Evolutionary conservation across 2,113 vertebrate genomes (phyloP).

Genomic region (Tragulus kanchil): DNA sequence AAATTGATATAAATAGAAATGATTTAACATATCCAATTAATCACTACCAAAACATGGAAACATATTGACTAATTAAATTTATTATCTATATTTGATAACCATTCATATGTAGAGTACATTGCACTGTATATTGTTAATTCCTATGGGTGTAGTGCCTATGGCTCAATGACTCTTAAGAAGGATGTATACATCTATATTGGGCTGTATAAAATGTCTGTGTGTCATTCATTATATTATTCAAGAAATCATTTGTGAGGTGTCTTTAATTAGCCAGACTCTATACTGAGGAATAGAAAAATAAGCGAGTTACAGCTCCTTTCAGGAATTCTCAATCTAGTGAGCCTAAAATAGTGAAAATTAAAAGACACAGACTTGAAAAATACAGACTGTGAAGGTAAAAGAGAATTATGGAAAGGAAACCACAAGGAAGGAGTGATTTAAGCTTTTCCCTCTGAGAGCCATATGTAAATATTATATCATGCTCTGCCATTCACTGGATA

Average conservation of each 20-base stretch:
- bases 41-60: neutral
- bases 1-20: neutral
- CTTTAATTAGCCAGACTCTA: neutral
- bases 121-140: neutral
- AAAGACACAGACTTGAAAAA: conserved; percentile 16
- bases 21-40: neutral
- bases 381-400: neutral
- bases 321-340: neutral
- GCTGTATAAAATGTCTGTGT: neutral
- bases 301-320: neutral
- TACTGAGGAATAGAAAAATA: neutral
- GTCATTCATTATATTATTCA: neutral
- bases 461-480: neutral
- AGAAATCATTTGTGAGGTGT: neutral
- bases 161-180: neutral
- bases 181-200: neutral
- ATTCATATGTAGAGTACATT: too few species aligned
- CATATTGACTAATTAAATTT: neutral
- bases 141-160: neutral
- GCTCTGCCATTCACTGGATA: neutral
- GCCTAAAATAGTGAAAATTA: neutral
- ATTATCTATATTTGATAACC: neutral
- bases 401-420: neutral
- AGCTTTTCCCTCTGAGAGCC: neutral
- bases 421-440: neutral